Evolutionary conservation across 2,888 invertebrate genomes (phyloP).

Genomic region (Lamellibrachia columna): DNA sequence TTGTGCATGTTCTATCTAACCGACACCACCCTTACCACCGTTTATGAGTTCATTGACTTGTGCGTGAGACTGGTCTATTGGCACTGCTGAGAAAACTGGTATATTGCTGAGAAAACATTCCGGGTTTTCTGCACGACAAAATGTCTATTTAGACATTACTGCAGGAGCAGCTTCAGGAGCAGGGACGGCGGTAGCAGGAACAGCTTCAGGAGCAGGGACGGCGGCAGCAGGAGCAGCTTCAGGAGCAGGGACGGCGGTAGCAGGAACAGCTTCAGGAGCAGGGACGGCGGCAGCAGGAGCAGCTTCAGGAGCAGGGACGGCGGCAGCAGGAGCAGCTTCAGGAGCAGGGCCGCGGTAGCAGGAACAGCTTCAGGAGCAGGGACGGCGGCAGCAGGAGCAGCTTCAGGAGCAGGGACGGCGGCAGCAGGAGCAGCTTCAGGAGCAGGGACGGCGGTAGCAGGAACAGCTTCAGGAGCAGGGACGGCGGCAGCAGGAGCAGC

Average conservation of each 20-base stretch:
- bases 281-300: not conserved
- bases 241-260: not conserved
- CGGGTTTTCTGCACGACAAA: not conserved
- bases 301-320: not conserved
- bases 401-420: not conserved
- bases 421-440: not conserved
- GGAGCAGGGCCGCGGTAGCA: not conserved
- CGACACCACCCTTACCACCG: not conserved
- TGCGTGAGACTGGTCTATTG: not conserved
- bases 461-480: not conserved
- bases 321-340: not conserved
- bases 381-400: not conserved
- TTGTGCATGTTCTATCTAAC: not conserved
- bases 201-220: not conserved
- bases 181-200: not conserved
- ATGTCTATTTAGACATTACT: not conserved
- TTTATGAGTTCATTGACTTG: not conserved
- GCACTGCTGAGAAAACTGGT: not conserved
- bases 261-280: not conserved
- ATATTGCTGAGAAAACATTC: not conserved
- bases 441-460: not conserved
- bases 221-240: not conserved
- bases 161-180: not conserved
- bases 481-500: not conserved
- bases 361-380: not conserved